Conservation (phyloP, 1,140 invertebrate genomes). For the Euschistus heros region DNA sequence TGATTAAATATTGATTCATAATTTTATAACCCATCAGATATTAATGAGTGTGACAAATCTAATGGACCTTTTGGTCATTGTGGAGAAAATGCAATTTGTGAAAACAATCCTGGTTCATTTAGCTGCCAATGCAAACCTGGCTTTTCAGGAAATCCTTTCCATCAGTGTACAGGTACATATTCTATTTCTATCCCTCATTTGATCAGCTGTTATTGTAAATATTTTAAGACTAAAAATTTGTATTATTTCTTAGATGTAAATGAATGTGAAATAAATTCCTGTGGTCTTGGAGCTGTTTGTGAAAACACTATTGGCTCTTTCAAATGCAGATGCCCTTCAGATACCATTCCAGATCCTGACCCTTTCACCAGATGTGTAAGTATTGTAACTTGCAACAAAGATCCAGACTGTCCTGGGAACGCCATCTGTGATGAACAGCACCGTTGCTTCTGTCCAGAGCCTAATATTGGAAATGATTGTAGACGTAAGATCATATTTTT, state of each 20-base stretch:
- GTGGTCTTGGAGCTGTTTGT: conserved; percentile 70
- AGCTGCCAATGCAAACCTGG: conserved; percentile 68
- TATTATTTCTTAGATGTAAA: conserved; percentile 52
- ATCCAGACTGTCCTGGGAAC: conserved; percentile 78
- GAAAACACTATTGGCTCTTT: conserved; percentile 65
- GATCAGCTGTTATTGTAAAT: not conserved
- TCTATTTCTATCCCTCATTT: not conserved
- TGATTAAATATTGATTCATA: not conserved
- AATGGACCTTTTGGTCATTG: conserved; percentile 70
- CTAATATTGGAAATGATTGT: conserved; percentile 82
- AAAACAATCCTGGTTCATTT: conserved; percentile 66
- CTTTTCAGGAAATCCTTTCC: conserved; percentile 65
- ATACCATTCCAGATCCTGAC: conserved; percentile 70
- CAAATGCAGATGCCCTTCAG: conserved; percentile 67
- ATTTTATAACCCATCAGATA: conserved; percentile 45
- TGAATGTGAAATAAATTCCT: conserved; percentile 59
- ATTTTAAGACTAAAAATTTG: not conserved
- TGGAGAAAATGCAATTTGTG: conserved; percentile 71
- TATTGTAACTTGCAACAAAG: conserved; percentile 59
- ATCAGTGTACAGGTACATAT: conserved; percentile 52
- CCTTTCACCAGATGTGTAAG: conserved; percentile 62
- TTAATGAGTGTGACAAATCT: conserved; percentile 79
- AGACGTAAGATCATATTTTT: conserved; percentile 52
- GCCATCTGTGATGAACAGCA: conserved; percentile 66
- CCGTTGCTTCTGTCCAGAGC: conserved; percentile 76